Percentiles rank a stretch among this genome's conserved stretches.
Evolutionary conservation across 2,888 invertebrate species (phyloP).

Genomic region (Metopia argyrocephala): DNA sequence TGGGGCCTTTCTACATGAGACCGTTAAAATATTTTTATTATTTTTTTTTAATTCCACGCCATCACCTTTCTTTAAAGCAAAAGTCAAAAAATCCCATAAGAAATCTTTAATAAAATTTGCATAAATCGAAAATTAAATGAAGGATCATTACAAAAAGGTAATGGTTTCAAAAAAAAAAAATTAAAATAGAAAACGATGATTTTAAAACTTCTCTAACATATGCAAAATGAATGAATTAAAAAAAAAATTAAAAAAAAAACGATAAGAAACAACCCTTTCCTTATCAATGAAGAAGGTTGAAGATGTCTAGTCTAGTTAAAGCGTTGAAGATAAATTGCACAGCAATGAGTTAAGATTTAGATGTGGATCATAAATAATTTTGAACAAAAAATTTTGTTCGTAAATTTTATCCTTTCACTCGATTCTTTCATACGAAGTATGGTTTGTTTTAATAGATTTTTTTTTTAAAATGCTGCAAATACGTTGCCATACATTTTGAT

Average conservation of each 20-base stretch:
- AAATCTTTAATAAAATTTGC: conserved; percentile 42
- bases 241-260: not conserved
- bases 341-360: conserved; percentile 45
- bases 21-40: too few species aligned
- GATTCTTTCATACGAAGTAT: too few species aligned
- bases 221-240: not conserved
- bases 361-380: conserved; percentile 60
- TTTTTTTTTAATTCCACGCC: conserved; percentile 31
- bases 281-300: conserved; percentile 5
- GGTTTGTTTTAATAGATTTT: not conserved
- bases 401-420: too few species aligned
- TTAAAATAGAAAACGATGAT: conserved; percentile 37
- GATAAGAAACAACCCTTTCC: not conserved
- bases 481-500: too few species aligned
- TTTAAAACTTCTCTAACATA: not conserved
- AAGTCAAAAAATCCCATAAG: conserved; percentile 47
- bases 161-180: conserved; percentile 32
- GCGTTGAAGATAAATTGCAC: conserved; percentile 52
- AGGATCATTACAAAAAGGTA: conserved; percentile 13
- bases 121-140: conserved; percentile 39
- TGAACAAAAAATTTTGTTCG: too few species aligned
- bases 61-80: conserved; percentile 36
- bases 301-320: conserved; percentile 60
- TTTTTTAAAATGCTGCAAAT: not conserved
- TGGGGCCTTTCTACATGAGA: too few species aligned